Evolutionary conservation across 2,888 invertebrate genomes (phyloP).

Genomic region (Chrysolina haemoptera): DNA sequence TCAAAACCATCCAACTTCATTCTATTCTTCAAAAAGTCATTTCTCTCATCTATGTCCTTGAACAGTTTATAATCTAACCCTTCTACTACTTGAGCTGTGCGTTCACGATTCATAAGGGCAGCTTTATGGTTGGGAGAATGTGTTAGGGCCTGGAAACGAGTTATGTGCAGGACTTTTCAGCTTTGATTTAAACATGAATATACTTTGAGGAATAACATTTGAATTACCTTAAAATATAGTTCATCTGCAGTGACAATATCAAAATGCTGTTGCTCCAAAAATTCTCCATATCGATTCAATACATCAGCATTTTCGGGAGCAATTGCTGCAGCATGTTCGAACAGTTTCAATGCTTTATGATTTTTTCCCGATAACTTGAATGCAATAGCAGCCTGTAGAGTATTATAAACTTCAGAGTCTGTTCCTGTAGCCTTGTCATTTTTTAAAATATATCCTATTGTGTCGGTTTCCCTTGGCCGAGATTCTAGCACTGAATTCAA

Average conservation of each 20-base stretch:
- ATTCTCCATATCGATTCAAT: conserved; percentile 93
- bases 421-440: conserved; percentile 63
- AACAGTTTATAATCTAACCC: conserved; percentile 88
- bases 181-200: not conserved
- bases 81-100: conserved; percentile 91
- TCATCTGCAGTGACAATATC: conserved; percentile 93
- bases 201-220: not conserved
- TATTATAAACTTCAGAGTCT: conserved; percentile 85
- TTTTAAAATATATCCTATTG: conserved; percentile 45
- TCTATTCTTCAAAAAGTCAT: conserved; percentile 82
- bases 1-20: conserved; percentile 87
- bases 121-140: conserved; percentile 87
- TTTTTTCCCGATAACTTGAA: conserved; percentile 87
- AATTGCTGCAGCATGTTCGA: conserved; percentile 92
- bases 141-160: conserved; percentile 76
- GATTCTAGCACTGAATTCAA: conserved; percentile 61
- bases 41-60: conserved; percentile 86
- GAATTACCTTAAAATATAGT: conserved; percentile 82
- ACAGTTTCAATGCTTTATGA: conserved; percentile 88
- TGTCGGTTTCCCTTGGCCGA: conserved; percentile 47
- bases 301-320: conserved; percentile 95
- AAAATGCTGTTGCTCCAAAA: conserved; percentile 87
- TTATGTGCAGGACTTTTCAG: not conserved
- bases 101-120: conserved; percentile 84
- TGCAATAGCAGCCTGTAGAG: conserved; percentile 87